Evolutionary conservation across 2,888 invertebrate genomes (phyloP).

Genomic region (Tricholauxania praeusta): DNA sequence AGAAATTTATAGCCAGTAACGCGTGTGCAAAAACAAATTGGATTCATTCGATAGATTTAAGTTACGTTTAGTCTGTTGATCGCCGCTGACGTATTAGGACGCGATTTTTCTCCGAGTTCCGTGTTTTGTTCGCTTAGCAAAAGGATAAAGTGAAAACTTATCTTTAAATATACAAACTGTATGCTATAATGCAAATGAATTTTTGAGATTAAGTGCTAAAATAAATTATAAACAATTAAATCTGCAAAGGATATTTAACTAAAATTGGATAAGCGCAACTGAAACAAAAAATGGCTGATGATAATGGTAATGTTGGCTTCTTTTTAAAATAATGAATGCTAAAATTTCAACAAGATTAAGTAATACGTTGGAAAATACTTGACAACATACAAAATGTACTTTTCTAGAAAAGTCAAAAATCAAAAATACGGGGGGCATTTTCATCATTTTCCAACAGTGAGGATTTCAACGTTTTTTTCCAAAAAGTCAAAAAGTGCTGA

Average conservation of each 20-base stretch:
- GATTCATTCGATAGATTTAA: conserved; percentile 45
- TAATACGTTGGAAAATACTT: too few relatives aligned
- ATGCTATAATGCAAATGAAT: neutral
- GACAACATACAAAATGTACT: too few relatives aligned
- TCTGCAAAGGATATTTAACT: neutral
- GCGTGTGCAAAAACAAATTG: conserved; percentile 11
- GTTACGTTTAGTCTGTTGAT: conserved; percentile 56
- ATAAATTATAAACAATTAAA: neutral
- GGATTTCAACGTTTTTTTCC: too few relatives aligned
- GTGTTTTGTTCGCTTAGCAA: neutral
- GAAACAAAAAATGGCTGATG: conserved; percentile 45
- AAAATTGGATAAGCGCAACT: neutral
- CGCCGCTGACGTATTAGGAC: conserved; percentile 56
- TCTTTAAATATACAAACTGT: too few relatives aligned
- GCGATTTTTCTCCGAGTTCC: conserved; percentile 42
- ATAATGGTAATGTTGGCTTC: conserved; percentile 45
- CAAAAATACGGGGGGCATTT: too few relatives aligned
- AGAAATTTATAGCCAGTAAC: neutral
- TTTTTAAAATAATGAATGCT: too few relatives aligned
- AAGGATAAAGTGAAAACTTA: neutral
- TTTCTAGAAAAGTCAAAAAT: too few relatives aligned
- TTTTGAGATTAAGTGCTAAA: neutral
- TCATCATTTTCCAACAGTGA: too few relatives aligned
- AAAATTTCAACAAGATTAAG: too few relatives aligned
- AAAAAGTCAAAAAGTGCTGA: too few relatives aligned